These are phyloP conservation scores for Calameuta idolon DNA, from an alignment of 2,888 invertebrate species.

Conservation along the genomic window DNA sequence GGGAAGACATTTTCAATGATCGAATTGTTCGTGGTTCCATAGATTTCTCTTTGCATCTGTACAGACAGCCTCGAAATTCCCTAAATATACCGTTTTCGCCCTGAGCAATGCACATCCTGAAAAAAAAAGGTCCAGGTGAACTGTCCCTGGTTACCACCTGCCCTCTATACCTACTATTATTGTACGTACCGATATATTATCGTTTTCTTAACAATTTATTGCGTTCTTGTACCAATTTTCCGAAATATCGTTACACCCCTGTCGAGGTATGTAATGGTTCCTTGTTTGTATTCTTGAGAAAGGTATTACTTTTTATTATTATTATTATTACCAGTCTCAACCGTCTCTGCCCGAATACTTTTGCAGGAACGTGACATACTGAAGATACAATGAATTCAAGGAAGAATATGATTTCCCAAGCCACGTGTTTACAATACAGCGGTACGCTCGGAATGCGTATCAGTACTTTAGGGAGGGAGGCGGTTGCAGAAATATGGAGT, in stretches of 20 bases:
- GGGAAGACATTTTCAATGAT: background rate
- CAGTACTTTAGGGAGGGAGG: background rate
- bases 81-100: slow-evolving; percentile 26
- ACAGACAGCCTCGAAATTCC: background rate
- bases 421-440: background rate
- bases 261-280: background rate
- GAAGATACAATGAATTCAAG: background rate
- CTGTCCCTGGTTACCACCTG: slow-evolving; percentile 22
- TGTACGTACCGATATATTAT: background rate
- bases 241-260: background rate
- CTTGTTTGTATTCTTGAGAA: background rate
- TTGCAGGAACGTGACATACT: background rate
- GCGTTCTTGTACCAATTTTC: background rate
- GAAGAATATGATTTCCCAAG: background rate
- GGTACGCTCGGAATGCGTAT: background rate
- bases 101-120: slow-evolving; percentile 36
- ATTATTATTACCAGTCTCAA: background rate
- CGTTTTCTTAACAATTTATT: background rate
- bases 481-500: background rate
- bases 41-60: background rate
- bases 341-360: background rate
- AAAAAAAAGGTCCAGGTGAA: slow-evolving; percentile 40
- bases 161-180: slow-evolving; percentile 21
- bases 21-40: background rate
- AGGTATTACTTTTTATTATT: background rate